phyloP scores from a whole-genome alignment of 2,113 vertebrate genomes.

The Calonectris borealis region DNA sequence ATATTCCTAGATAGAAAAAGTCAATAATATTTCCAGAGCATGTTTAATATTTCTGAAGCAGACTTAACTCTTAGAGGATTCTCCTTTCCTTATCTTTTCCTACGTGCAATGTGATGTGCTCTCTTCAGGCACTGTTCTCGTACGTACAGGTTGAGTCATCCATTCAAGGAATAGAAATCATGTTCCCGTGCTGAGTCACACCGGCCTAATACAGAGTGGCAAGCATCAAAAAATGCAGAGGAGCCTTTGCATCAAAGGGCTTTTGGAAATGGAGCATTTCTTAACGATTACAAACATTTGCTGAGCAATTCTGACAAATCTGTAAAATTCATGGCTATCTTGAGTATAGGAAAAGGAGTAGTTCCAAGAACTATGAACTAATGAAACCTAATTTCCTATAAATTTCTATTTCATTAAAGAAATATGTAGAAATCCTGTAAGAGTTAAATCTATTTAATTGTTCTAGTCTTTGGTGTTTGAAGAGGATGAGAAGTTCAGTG shows the following conservation, averaged over 20 bases:
- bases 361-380: background rate
- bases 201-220: background rate
- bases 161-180: background rate
- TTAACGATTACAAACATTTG: background rate
- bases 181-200: background rate
- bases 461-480: background rate
- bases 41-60: background rate
- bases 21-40: background rate
- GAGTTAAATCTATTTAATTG: background rate
- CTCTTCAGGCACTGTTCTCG: background rate
- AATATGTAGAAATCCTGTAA: background rate
- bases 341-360: background rate
- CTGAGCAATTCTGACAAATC: background rate
- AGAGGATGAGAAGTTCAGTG: background rate
- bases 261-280: background rate
- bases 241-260: background rate
- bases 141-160: background rate
- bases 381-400: background rate
- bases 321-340: background rate
- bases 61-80: background rate
- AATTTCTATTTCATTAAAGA: background rate
- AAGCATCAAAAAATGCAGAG: background rate
- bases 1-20: background rate
- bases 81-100: background rate
- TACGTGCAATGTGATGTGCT: fast-evolving